A percentile compares a stretch with the other conserved stretches of the same genome.
Conservation (phyloP, 2,797 vertebrate species). For the Triplophysa bombifrons region DNA sequence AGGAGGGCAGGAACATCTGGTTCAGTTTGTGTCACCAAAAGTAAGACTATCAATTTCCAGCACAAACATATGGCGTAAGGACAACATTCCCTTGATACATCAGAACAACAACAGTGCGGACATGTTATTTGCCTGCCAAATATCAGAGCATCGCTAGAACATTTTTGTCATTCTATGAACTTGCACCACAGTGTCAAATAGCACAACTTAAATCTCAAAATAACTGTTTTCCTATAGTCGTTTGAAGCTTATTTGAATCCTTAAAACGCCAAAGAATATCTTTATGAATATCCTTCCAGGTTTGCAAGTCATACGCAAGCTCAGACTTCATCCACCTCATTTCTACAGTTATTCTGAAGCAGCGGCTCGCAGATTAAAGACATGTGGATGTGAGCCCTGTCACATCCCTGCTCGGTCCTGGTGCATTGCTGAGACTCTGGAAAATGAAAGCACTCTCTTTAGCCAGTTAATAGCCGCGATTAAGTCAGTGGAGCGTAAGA, state of each 20-base stretch:
- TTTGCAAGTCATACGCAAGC: neutral
- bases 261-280: conserved; percentile 1
- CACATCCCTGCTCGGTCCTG: conserved; percentile 29
- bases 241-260: neutral
- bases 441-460: conserved; percentile 48
- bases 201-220: conserved; percentile 1
- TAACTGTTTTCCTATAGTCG: neutral
- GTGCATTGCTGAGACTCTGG: conserved; percentile 18
- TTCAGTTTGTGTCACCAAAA: conserved; percentile 11
- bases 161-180: neutral
- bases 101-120: conserved; percentile 6
- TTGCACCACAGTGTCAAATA: neutral
- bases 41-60: neutral
- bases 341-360: neutral
- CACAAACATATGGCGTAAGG: conserved; percentile 1
- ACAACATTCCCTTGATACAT: conserved; percentile 9
- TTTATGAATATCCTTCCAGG: neutral
- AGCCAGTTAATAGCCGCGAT: conserved; percentile 48
- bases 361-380: neutral
- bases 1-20: neutral
- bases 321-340: neutral
- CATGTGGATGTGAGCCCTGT: conserved; percentile 54
- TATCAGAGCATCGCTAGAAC: neutral
- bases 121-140: neutral
- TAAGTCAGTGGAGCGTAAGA: conserved; percentile 46